Evolutionary conservation across 2,113 vertebrate species (phyloP).

Genomic region (Daphoenositta chrysoptera): DNA sequence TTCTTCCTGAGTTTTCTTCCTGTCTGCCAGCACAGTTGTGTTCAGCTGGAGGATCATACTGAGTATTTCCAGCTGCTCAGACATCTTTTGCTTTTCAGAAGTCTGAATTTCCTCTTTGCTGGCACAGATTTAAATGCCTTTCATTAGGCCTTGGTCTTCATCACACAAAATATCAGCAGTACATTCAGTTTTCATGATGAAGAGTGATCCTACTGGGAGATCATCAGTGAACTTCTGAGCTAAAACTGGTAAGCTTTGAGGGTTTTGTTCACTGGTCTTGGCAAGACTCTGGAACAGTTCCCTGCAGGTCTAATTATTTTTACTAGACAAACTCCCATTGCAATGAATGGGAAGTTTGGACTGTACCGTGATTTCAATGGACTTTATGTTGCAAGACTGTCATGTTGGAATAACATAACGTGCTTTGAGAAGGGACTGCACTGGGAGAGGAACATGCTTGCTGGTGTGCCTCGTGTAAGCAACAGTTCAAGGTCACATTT

Average conservation of each 20-base stretch:
- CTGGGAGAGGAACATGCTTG: neutral
- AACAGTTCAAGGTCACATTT: neutral
- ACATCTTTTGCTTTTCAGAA: slow-evolving; percentile 23
- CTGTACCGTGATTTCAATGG: neutral
- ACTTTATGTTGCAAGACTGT: neutral
- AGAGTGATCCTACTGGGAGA: slow-evolving; percentile 15
- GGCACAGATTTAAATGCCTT: slow-evolving; percentile 29
- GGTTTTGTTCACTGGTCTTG: slow-evolving; percentile 34
- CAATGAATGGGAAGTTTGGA: slow-evolving; percentile 25
- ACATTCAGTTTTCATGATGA: slow-evolving; percentile 36
- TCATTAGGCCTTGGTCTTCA: slow-evolving; percentile 29
- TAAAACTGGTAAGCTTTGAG: slow-evolving; percentile 61
- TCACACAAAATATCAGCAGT: slow-evolving; percentile 1
- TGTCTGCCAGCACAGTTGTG: slow-evolving; percentile 19
- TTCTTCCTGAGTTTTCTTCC: slow-evolving; percentile 42
- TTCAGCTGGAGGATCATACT: slow-evolving; percentile 8
- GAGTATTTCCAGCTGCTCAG: slow-evolving; percentile 37
- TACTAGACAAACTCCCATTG: slow-evolving; percentile 16
- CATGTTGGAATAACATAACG: neutral
- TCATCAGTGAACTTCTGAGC: slow-evolving; percentile 35
- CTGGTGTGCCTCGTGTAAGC: neutral
- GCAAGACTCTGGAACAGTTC: slow-evolving; percentile 47
- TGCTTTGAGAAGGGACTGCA: neutral
- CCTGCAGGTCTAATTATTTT: slow-evolving; percentile 68
- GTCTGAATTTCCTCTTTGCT: neutral